Evolutionary conservation across 2,888 invertebrate genomes (phyloP).

Genomic region (Euclidia mi): DNA sequence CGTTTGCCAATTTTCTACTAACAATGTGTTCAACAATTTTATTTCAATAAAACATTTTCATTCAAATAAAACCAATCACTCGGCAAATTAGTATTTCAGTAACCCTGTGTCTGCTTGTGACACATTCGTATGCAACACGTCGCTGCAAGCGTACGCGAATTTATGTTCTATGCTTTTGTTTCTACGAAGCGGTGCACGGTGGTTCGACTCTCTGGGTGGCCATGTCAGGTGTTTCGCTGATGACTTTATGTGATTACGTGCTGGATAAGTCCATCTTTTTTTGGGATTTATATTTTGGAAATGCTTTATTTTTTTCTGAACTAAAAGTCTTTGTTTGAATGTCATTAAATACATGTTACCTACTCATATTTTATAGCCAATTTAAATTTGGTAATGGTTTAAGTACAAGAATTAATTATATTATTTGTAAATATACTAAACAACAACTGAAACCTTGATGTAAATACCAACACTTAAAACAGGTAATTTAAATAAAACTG

Average conservation of each 20-base stretch:
- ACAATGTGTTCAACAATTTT: too few species aligned
- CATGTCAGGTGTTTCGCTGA: slow-evolving; percentile 63
- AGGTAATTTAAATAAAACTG: background rate
- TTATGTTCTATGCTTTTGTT: slow-evolving; percentile 73
- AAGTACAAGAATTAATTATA: too few species aligned
- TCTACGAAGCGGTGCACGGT: slow-evolving; percentile 71
- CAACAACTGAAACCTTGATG: background rate
- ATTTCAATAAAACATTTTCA: background rate
- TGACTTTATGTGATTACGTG: slow-evolving; percentile 32
- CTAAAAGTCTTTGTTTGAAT: too few species aligned
- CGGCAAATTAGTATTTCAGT: slow-evolving; percentile 33
- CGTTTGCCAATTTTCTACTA: too few species aligned
- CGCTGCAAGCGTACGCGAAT: slow-evolving; percentile 64
- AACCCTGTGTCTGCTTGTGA: slow-evolving; percentile 44
- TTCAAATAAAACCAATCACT: slow-evolving; percentile 14
- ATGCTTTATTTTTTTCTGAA: too few species aligned
- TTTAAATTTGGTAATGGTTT: too few species aligned
- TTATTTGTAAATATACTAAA: background rate
- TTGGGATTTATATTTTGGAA: background rate
- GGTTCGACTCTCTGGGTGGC: slow-evolving; percentile 75
- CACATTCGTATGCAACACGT: slow-evolving; percentile 72
- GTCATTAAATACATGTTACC: too few species aligned
- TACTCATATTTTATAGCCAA: too few species aligned
- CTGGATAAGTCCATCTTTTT: background rate
- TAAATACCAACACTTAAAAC: background rate